Evolutionary conservation across 2,888 invertebrate genomes (phyloP).

Genomic region (Campopleginae sp.): DNA sequence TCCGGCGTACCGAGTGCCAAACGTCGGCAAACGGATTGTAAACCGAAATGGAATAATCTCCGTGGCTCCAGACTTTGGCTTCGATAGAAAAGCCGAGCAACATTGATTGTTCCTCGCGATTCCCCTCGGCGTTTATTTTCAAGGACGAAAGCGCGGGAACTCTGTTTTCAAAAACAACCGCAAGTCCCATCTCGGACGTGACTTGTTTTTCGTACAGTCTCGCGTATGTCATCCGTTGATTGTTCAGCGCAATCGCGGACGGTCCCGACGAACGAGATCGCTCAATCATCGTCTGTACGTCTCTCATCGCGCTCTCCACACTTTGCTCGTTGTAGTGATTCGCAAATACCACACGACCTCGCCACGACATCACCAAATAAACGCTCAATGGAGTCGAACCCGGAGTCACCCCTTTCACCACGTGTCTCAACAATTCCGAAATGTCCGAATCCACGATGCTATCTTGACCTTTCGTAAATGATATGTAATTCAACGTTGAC

Average conservation of each 20-base stretch:
- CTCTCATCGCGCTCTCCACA: constrained; percentile 42
- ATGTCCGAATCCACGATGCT: constrained; percentile 69
- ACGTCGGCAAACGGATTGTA: constrained; percentile 84
- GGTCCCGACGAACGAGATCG: neutral
- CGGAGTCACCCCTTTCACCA: constrained; percentile 64
- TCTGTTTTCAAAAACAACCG: constrained; percentile 77
- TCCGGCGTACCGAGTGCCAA: constrained; percentile 83
- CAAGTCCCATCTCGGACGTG: constrained; percentile 83
- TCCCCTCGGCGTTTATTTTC: constrained; percentile 68
- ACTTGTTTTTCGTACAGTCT: constrained; percentile 76
- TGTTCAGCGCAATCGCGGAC: constrained; percentile 38
- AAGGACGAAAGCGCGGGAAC: constrained; percentile 77
- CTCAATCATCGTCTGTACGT: neutral
- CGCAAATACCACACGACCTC: constrained; percentile 68
- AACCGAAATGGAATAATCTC: constrained; percentile 79
- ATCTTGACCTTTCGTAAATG: neutral
- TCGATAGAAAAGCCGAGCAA: constrained; percentile 77
- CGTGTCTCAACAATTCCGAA: constrained; percentile 67
- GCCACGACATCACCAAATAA: constrained; percentile 70
- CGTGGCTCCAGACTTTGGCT: constrained; percentile 78
- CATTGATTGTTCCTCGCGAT: constrained; percentile 49
- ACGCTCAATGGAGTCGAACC: constrained; percentile 67
- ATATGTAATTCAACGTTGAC: constrained; percentile 32
- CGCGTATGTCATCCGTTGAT: constrained; percentile 70
- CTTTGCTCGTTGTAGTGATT: constrained; percentile 66